A percentile compares a stretch with the other conserved stretches of the same genome.
Evolutionary conservation across 2,888 invertebrate genomes (phyloP).

Genomic region (Drosophila helvetica): DNA sequence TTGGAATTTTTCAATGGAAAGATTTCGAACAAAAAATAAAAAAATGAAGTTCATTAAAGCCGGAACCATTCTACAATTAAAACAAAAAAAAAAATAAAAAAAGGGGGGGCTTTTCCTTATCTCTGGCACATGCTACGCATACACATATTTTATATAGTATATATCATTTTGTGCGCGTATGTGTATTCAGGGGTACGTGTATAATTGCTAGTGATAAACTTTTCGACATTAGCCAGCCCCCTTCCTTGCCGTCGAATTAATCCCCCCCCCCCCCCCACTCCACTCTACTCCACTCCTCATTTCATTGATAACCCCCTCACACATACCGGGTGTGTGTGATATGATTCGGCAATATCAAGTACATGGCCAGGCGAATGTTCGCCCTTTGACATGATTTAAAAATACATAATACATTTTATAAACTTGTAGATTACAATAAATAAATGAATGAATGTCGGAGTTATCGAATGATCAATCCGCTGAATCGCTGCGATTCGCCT

Average conservation of each 20-base stretch:
- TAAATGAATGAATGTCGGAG: too few relatives aligned
- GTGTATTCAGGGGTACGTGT: constrained; percentile 7
- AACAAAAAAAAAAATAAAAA: constrained; percentile 3
- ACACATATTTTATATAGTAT: background rate
- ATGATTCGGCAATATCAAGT: background rate
- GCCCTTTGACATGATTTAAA: background rate
- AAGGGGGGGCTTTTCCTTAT: constrained; percentile 25
- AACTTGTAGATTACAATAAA: too few relatives aligned
- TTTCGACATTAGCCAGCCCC: constrained; percentile 56
- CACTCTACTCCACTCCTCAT: too few relatives aligned
- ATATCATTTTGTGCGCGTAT: background rate
- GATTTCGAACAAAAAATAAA: background rate
- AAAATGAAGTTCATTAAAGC: constrained; percentile 13
- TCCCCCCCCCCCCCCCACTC: background rate
- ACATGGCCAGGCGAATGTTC: background rate
- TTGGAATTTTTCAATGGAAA: constrained; percentile 15
- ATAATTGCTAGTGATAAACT: constrained; percentile 68
- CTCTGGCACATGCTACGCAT: constrained; percentile 29
- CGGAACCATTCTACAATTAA: constrained; percentile 21
- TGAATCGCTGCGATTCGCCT: too few relatives aligned
- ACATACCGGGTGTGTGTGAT: background rate
- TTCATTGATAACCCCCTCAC: constrained; percentile 3
- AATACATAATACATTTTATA: too few relatives aligned
- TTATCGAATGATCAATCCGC: too few relatives aligned
- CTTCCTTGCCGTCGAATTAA: constrained; percentile 13